Evolutionary conservation across 92 coral and sea anemone genomes (phyloP), one percentile per base, ranked within the genome.

Genomic region (Siderastrea siderea): DNA sequence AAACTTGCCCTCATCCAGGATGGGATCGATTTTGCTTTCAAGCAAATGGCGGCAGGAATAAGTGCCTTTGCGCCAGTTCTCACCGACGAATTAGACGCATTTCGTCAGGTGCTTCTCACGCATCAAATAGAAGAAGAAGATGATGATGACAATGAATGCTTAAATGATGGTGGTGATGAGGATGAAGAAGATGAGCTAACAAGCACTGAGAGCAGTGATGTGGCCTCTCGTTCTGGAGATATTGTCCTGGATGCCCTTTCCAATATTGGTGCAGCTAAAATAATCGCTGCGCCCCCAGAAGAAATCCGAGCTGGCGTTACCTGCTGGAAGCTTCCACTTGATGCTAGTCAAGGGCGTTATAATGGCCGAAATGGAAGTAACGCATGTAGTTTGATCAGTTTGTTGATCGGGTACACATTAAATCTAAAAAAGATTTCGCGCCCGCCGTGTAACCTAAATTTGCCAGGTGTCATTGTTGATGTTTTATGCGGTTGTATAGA

Each of bases 11-110:
- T 91, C n/a, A 7, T 84, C 12, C 47, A 66, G 80, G 84, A 81
- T 7, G 97, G 93, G 2, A 71, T 43, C 66, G 89, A 94, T 57
- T 94, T 94, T 64, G 97, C 97, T 26, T 78, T 89, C 90, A 80
- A 72, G 73, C 93, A 94, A 9, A 53, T 53, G 5, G 57, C 10
- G 10, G 57, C 57, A 5, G 57, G 6, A 5, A 53, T 53, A 5
- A 53, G 10, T 5, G 57, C 57, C 57, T 53, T 53, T 9, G 57
- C 57, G 1, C 57, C 57, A 5, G 10, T 53, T 5, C 57, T 53
- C 6, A 53, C 57, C 0, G 57, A 53, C 57, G 57, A 53, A 53
- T 53, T 53, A 53, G 57, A 53, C 57, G 57, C 57, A 9, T 53
- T 53, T 53, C 57, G 57, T 53, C 10, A 5, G 10, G 57, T 53